Conservation (phyloP, 2,113 vertebrate species). For the Osmerus eperlanus region DNA sequence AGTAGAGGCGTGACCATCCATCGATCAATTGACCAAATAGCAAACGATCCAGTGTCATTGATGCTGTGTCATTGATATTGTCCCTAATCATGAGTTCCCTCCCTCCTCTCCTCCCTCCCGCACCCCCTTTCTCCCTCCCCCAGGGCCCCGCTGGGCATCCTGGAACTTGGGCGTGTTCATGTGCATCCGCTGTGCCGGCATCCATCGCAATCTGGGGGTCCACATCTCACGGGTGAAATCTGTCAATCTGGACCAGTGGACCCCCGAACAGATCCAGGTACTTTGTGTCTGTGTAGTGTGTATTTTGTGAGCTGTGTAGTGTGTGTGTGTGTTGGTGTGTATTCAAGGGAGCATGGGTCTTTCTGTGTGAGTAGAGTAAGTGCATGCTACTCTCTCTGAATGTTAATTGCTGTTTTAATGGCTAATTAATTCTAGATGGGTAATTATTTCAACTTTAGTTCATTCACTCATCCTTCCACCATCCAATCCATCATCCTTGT, state of each 20-base stretch:
- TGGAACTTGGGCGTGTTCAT: constrained; percentile 99
- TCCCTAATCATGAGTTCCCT: neutral
- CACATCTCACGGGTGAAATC: constrained; percentile 99
- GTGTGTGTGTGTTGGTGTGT: constrained; percentile 13
- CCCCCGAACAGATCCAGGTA: constrained; percentile 97
- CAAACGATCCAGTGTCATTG: too few species aligned
- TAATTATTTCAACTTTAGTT: constrained; percentile 62
- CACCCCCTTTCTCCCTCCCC: neutral
- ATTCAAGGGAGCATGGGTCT: constrained; percentile 2
- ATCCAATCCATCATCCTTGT: constrained; percentile 59
- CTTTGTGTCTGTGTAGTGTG: neutral
- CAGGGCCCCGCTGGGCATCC: constrained; percentile 97
- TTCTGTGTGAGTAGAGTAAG: constrained; percentile 37
- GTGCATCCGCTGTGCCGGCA: constrained; percentile 97
- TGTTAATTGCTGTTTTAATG: constrained; percentile 68
- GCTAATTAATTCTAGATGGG: constrained; percentile 72
- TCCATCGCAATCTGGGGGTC: constrained; percentile 97
- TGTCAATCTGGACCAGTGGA: constrained; percentile 99
- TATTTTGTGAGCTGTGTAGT: constrained; percentile 15
- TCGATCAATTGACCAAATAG: too few species aligned
- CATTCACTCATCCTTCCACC: constrained; percentile 47
- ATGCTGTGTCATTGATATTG: neutral
- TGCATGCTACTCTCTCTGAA: constrained; percentile 50
- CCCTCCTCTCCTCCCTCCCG: neutral
- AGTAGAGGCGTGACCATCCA: too few species aligned